phyloP scores from a whole-genome alignment of 2,113 vertebrate species.

The Mola mola region DNA sequence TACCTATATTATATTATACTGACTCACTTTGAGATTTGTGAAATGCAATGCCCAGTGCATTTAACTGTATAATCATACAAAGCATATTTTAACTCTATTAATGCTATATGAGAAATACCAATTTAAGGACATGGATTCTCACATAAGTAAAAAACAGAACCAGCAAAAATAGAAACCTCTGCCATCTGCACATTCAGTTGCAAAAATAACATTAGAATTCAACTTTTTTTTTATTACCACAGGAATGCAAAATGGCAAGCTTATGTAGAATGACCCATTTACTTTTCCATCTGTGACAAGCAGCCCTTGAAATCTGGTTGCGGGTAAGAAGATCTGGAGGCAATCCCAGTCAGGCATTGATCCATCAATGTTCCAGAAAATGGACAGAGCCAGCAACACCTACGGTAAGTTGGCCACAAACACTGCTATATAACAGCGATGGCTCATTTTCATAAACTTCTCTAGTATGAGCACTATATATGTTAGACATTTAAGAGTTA shows the following conservation, averaged over 20 bases:
- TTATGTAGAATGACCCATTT: constrained; percentile 71
- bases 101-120: too few relatives aligned
- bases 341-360: constrained; percentile 62
- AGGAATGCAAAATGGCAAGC: constrained; percentile 45
- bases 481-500: not conserved
- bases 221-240: constrained; percentile 2
- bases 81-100: too few relatives aligned
- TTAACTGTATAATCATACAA: too few relatives aligned
- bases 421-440: constrained; percentile 33
- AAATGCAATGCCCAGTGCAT: too few relatives aligned
- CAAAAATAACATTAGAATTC: constrained; percentile 4
- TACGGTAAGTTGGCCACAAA: constrained; percentile 65
- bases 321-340: constrained; percentile 66
- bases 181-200: not conserved
- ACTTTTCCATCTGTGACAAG: constrained; percentile 80
- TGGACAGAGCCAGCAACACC: constrained; percentile 73
- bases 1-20: too few relatives aligned
- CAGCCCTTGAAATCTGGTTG: constrained; percentile 73
- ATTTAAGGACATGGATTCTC: not conserved
- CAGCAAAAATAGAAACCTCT: not conserved
- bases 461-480: too few relatives aligned
- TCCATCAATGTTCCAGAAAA: constrained; percentile 78
- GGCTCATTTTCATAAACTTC: constrained; percentile 11
- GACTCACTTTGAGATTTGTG: too few relatives aligned
- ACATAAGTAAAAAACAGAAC: not conserved